Evolutionary conservation across 1,140 invertebrate species (phyloP), one percentile per base, ranked within the genome.

Genomic region (Habropoda laboriosa): DNA sequence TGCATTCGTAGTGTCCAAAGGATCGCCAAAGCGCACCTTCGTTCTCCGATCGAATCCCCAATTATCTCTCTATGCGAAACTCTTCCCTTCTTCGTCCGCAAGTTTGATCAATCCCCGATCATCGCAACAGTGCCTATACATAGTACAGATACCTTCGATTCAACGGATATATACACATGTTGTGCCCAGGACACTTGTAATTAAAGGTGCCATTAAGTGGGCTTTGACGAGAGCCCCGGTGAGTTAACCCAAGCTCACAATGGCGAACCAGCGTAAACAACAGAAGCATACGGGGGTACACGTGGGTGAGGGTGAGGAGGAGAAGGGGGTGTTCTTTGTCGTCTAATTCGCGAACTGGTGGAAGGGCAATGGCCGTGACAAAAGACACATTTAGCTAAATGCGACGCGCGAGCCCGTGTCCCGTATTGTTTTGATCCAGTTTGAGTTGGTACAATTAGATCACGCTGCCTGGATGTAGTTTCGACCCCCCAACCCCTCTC

Each of bases 371-470:
- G 53, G 40, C 40, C 64, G 32, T 47, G 38, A 76, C 73, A 76
- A 77, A 77, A 47, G 74, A 45, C 27, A 67, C 74, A 77, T 77
- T 77, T 77, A 77, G 64, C 24, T 77, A 77, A 68, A 68, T 58
- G 64, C 63, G 47, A 63, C 60, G 60, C 45, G 53, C 51, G 47
- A 67, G 51, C 49, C 16, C 49, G 53, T 49, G 42, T 57, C 13
- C 24, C 13, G 51, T 42, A 78, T 78, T 78, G 75, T 78, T 79
- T 79, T 79, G 42, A 63, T 73, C 47, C 42, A 49, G 45, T 79
- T 79, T 79, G 57, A 73, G 68, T 73, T 68, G 45, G 68, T 27
- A 63, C 76, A 72, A 72, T 79, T 73, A 73, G 68, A 79, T 72
- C 76, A 73, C 76, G 76, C 58, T 61, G 35, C n/a, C 58, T 35